Evolutionary conservation across 2,113 vertebrate species (phyloP).

Genomic region (Chunga burmeisteri): DNA sequence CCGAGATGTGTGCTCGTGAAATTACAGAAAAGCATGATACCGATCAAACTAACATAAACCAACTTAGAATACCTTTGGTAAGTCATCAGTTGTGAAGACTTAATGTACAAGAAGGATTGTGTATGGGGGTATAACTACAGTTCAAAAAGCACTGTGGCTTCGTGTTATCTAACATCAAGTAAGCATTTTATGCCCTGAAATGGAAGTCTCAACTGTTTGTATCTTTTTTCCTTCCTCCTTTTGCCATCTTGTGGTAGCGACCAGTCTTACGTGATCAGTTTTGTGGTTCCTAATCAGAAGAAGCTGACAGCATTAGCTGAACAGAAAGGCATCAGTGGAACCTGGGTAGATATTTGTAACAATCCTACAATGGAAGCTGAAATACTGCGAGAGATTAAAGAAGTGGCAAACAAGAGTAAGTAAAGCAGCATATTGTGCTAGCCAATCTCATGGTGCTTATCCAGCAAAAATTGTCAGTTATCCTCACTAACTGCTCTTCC

Average conservation of each 20-base stretch:
- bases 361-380: conserved; percentile 90
- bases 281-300: conserved; percentile 98
- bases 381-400: conserved; percentile 88
- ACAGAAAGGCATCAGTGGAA: conserved; percentile 80
- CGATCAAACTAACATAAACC: background rate
- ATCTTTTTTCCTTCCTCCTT: background rate
- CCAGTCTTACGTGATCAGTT: conserved; percentile 95
- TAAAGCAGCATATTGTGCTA: background rate
- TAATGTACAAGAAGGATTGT: background rate
- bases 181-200: background rate
- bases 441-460: background rate
- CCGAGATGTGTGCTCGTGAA: accelerated
- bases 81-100: background rate
- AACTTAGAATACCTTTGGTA: background rate
- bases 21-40: background rate
- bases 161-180: background rate
- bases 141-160: background rate
- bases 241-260: conserved; percentile 75
- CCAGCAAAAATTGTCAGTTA: background rate
- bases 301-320: conserved; percentile 84
- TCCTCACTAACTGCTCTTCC: background rate
- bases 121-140: background rate
- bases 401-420: conserved; percentile 90
- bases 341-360: conserved; percentile 92
- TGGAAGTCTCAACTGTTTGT: background rate